A percentile compares a stretch with the other conserved stretches of the same genome.
Evolutionary conservation across 2,113 vertebrate species (phyloP).

Genomic region (Scytalopus superciliaris): DNA sequence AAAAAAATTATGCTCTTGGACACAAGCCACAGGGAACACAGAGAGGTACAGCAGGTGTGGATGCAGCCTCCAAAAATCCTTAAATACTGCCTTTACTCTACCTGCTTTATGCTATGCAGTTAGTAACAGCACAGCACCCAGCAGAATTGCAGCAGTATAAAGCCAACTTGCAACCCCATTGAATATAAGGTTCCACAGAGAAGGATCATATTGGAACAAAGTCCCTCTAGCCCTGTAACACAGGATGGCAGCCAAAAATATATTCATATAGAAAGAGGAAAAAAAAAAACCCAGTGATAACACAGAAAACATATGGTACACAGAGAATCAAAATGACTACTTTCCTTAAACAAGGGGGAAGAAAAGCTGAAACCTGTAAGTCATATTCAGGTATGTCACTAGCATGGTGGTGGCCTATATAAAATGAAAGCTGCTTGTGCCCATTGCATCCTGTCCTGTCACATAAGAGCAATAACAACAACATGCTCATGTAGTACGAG

Average conservation of each 20-base stretch:
- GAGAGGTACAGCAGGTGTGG: background rate
- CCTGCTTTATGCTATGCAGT: background rate
- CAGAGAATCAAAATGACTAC: background rate
- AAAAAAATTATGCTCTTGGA: background rate
- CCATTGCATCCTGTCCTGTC: background rate
- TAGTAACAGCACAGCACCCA: background rate
- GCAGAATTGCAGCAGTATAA: background rate
- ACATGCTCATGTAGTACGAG: background rate
- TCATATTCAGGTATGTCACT: background rate
- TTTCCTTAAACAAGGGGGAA: background rate
- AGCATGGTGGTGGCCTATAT: background rate
- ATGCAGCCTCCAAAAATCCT: background rate
- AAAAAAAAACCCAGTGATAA: background rate
- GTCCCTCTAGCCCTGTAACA: background rate
- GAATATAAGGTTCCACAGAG: background rate
- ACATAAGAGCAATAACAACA: background rate
- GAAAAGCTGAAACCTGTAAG: background rate
- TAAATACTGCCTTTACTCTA: background rate
- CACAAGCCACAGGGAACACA: background rate
- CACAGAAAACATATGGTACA: background rate
- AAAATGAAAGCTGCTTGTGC: background rate
- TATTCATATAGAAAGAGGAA: background rate
- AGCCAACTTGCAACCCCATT: background rate
- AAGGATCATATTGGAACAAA: rapidly evolving
- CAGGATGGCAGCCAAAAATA: background rate